Base-by-base conservation (phyloP, 1,140 invertebrate genomes). In the Nasonia vitripennis region DNA sequence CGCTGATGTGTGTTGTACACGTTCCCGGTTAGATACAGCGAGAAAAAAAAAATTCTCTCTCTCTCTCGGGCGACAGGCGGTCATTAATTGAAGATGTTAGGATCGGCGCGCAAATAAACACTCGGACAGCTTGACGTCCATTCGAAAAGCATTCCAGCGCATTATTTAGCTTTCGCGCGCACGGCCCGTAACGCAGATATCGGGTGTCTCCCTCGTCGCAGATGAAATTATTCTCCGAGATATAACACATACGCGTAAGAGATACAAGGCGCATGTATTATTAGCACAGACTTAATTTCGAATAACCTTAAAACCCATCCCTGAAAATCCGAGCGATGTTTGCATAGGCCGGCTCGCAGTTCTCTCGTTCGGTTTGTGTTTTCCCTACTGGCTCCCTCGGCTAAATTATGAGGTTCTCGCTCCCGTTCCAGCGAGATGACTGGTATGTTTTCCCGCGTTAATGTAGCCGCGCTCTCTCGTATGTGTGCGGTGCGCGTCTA, bases 401-500 rank as follows among this genome's bases (percentile, higher is more conserved):
- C 48, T 70, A 71, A 81, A 71, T 81, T 81, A 81, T 27, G 78
- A 81, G 62, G 11, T 71, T 70, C 78, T 81, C 37, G 37, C 55
- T 79, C 55, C 17, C 27, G 34, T 37, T 79, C 7, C 48, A 62
- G 6, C 31, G 14, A 34, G 78, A 70, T 81, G 78, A 81, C 67
- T 71, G 34, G 31, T 27, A 9, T 41, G 55, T 71, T 81, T 81
- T 70, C 37, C 14, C 17, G 74, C 74, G 41, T 74, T 31, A 74
- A 74, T 74, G 73, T 37, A 20, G 41, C 41, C 41, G 41, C 41
- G 41, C 34, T 37, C 34, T 20, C 1, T 2, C 14, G 6, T 7
- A 62, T 20, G 14, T 55, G 17, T 14, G 4, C 17, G 12, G 51
- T 17, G 14, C 14, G 71, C 9, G 10, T 48, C 75, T 27, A 37